Base-by-base conservation (phyloP, 2,888 invertebrate species). In the Morpho helenor region DNA sequence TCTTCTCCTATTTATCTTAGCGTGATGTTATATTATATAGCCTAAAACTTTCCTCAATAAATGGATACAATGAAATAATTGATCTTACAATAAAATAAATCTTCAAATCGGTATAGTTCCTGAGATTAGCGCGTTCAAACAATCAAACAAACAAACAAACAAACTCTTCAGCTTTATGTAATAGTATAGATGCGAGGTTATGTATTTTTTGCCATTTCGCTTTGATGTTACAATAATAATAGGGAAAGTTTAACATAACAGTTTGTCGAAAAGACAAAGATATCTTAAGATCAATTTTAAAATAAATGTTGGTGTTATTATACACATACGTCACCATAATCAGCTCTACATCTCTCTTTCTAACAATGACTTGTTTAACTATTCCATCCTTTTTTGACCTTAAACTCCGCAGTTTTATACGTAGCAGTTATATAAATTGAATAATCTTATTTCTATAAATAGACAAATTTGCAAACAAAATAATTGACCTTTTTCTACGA, bases 301-400 rank as follows among this genome's bases (percentile, higher is more conserved):
- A 59, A 67, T 61, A 56, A 61, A 69, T 76, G 71, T 56, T 16
- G 23, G 40, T 49, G 31, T 16, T 49, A 45, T 52, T 45, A 39
- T 49, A 49, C 39, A 39, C 16, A 43, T 48, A 44, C 23, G 23
- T 48, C 47, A 74, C 74, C 74, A 77, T 76, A 74, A 77, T 75
- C 68, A 73, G 72, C 59, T 68, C 51, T 56, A 57, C 62, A 55
- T 68, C 61, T 82, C 77, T 79, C 80, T 75, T 74, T 80, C 75
- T 73, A 62, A 57, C 71, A 62, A 63, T 64, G 62, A 63, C 61
- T 54, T 66, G 62, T 63, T 42, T 59, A 61, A 60, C 66, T 70
- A 54, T 66, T 68, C 69, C 63, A 64, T 83, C 82, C 71, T 73
- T 76, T 75, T 76, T 70, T 85, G 84, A 87, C 86, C 85, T 87